Conservation (phyloP, 2,113 vertebrate genomes). For the Daubentonia madagascariensis region DNA sequence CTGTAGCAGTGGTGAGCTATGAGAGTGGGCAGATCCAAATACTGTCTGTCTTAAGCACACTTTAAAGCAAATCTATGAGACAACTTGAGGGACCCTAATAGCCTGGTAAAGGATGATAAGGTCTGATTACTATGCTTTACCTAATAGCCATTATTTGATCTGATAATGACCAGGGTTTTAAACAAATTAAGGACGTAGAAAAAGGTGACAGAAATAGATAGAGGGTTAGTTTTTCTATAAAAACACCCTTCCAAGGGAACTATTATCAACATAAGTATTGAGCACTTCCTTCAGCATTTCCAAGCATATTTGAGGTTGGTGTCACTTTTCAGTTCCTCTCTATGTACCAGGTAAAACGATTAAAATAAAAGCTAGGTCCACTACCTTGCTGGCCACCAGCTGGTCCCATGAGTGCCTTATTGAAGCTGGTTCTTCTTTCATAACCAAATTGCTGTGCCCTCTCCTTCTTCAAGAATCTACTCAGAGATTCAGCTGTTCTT, state of each 20-base stretch:
- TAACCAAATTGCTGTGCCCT: not conserved
- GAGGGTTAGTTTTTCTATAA: not conserved
- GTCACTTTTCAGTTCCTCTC: not conserved
- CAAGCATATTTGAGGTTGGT: not conserved
- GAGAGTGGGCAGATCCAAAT: not conserved
- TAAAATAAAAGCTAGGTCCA: not conserved
- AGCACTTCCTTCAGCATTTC: slow-evolving; percentile 3
- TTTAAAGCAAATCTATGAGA: not conserved
- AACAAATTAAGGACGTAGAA: not conserved
- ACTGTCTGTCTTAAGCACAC: not conserved
- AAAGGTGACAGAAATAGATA: not conserved
- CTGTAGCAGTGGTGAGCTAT: no score
- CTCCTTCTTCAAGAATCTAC: not conserved
- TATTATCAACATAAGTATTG: not conserved
- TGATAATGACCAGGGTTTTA: slow-evolving; percentile 1
- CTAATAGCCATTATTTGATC: slow-evolving; percentile 20
- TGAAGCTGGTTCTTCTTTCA: not conserved
- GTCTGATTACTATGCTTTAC: not conserved
- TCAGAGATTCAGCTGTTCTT: not conserved
- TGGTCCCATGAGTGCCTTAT: not conserved
- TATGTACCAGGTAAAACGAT: not conserved
- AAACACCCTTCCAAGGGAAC: not conserved
- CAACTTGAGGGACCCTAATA: not conserved
- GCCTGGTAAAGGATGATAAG: not conserved
- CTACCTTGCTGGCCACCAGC: not conserved